Conservation (phyloP, 1,140 invertebrate species). For the Triops longicaudatus region DNA sequence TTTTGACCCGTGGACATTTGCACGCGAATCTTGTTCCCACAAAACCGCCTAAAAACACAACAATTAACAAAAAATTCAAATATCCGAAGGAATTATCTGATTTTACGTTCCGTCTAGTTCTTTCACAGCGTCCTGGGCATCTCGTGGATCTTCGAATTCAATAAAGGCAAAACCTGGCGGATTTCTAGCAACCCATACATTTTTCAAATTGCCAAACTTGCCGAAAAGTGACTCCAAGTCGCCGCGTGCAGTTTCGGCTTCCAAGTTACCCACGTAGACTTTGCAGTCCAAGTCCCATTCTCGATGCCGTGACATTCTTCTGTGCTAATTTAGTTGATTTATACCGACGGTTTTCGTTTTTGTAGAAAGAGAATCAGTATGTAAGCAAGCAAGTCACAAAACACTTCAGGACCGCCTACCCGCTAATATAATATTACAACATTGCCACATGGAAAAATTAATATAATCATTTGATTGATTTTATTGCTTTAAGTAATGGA, state of each 20-base stretch:
- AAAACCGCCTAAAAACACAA: conserved; percentile 30
- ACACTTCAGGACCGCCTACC: not conserved
- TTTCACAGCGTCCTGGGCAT: conserved; percentile 85
- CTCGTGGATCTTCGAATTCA: conserved; percentile 60
- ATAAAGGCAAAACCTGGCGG: conserved; percentile 93
- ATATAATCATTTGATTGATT: not conserved
- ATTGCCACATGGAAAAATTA: not conserved
- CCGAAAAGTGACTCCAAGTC: conserved; percentile 85
- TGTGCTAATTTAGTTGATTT: not conserved
- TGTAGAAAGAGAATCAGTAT: too few relatives aligned
- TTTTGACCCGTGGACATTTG: conserved; percentile 68
- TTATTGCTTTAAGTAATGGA: not conserved
- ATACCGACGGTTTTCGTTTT: too few relatives aligned
- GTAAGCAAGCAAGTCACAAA: too few relatives aligned
- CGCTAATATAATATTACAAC: not conserved
- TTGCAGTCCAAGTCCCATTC: conserved; percentile 93
- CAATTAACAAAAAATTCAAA: not conserved
- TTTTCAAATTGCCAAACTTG: conserved; percentile 82
- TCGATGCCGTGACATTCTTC: conserved; percentile 53
- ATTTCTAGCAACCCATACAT: conserved; percentile 94
- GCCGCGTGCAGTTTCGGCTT: conserved; percentile 80
- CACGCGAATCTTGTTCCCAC: conserved; percentile 65
- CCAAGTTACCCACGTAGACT: conserved; percentile 95
- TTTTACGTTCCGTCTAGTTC: conserved; percentile 56
- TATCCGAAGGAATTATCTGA: not conserved